Conservation (phyloP, 1,140 invertebrate genomes). For the Ostrea denselamellosa region DNA sequence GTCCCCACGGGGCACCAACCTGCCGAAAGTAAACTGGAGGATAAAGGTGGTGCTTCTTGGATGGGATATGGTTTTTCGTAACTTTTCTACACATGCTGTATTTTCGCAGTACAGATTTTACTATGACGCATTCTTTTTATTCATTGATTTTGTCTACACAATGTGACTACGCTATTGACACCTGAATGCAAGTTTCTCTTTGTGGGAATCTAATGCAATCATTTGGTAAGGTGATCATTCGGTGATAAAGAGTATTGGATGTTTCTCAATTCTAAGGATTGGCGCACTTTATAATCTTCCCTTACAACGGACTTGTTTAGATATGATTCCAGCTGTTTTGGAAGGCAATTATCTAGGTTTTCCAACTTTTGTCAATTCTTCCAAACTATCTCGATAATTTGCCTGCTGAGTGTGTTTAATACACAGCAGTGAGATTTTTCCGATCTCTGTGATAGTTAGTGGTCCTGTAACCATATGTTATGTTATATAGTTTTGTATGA, state of each 20-base stretch:
- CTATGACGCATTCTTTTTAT: conserved; percentile 43
- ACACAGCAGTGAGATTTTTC: neutral
- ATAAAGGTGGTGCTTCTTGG: conserved; percentile 45
- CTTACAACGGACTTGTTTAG: conserved; percentile 38
- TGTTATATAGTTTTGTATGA: neutral
- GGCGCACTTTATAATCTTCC: conserved; percentile 45
- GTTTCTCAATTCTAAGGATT: neutral
- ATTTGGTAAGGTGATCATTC: conserved; percentile 42
- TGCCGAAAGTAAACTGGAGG: too few species aligned
- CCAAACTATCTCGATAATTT: neutral
- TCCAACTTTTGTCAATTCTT: neutral
- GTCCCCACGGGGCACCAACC: too few species aligned
- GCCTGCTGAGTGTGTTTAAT: neutral
- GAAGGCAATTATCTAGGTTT: conserved; percentile 5
- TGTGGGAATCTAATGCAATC: conserved; percentile 24
- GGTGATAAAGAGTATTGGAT: conserved; percentile 44
- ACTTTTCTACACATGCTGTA: conserved; percentile 43
- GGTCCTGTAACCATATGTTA: neutral
- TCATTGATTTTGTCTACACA: conserved; percentile 40
- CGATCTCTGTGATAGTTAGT: conserved; percentile 5
- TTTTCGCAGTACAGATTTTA: conserved; percentile 15
- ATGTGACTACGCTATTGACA: conserved; percentile 3
- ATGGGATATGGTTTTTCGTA: conserved; percentile 33
- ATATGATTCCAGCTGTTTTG: conserved; percentile 19
- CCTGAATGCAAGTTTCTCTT: conserved; percentile 27